phyloP scores from a whole-genome alignment of 1,140 invertebrate genomes.

The Colletes gigas region DNA sequence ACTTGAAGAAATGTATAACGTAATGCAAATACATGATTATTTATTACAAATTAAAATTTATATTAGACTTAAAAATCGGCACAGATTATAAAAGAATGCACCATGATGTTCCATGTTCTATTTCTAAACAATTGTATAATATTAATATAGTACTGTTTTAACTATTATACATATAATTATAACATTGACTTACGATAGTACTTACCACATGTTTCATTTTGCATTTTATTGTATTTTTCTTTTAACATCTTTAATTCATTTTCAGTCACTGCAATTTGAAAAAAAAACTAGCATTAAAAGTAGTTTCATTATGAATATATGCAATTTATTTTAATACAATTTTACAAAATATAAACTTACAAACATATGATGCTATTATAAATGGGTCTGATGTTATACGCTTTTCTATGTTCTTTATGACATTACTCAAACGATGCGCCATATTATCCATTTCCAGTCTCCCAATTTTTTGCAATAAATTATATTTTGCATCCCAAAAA shows the following conservation, averaged over 20 bases:
- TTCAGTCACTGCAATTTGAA: neutral
- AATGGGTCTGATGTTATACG: slow-evolving; percentile 19
- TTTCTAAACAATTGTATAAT: too few species aligned
- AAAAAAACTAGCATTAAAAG: neutral
- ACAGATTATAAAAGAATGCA: too few species aligned
- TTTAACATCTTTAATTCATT: neutral
- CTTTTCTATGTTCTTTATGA: slow-evolving; percentile 51
- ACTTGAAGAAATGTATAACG: too few species aligned
- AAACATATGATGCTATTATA: slow-evolving; percentile 50
- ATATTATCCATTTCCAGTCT: slow-evolving; percentile 7
- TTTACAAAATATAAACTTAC: slow-evolving; percentile 57
- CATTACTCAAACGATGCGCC: slow-evolving; percentile 28
- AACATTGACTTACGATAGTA: too few species aligned
- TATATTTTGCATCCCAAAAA: slow-evolving; percentile 62
- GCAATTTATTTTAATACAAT: neutral
- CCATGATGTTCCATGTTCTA: too few species aligned
- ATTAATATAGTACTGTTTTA: too few species aligned
- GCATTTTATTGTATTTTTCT: neutral
- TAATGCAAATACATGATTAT: too few species aligned
- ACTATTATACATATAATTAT: too few species aligned
- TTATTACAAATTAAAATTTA: too few species aligned
- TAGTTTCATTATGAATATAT: neutral
- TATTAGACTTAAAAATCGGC: too few species aligned
- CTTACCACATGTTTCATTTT: neutral
- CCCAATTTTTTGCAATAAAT: slow-evolving; percentile 61